These are phyloP conservation scores for Gymnodraco acuticeps DNA, from an alignment of 2,797 vertebrate genomes.

Conservation along the genomic window DNA sequence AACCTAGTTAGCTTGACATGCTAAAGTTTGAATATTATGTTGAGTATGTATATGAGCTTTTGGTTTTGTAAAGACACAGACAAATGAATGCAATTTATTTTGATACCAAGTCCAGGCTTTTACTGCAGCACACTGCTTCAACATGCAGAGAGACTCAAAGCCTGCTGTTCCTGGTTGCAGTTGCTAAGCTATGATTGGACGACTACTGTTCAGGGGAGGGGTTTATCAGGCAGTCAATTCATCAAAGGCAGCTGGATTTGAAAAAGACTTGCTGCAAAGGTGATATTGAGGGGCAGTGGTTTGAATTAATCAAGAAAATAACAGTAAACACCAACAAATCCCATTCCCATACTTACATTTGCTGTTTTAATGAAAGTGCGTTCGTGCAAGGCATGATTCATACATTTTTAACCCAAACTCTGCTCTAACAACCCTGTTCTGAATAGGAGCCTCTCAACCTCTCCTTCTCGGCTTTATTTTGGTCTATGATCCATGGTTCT, in stretches of 20 bases:
- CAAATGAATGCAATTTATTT: not conserved
- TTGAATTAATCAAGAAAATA: slow-evolving; percentile 3
- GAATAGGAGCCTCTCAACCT: slow-evolving; percentile 37
- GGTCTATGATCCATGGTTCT: slow-evolving; percentile 26
- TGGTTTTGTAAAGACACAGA: not conserved
- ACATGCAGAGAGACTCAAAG: not conserved
- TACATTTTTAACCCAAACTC: slow-evolving; percentile 7
- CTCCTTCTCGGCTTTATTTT: slow-evolving; percentile 49
- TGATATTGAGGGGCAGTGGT: slow-evolving; percentile 7
- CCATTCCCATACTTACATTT: not conserved
- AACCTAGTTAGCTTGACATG: not conserved
- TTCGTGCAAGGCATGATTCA: not conserved
- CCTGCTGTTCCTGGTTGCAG: not conserved
- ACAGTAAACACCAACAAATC: not conserved
- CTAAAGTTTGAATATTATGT: not conserved
- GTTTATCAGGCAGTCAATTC: not conserved
- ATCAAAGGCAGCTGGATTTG: slow-evolving; percentile 12
- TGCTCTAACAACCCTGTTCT: not conserved
- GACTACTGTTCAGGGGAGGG: not conserved
- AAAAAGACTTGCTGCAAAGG: not conserved
- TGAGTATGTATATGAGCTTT: not conserved
- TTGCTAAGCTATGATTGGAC: not conserved
- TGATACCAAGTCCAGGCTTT: not conserved
- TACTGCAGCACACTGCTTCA: not conserved
- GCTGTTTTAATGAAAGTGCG: not conserved